These are phyloP conservation scores for Liasis olivaceus DNA, from an alignment of 2,797 vertebrate genomes.

Conservation along the genomic window DNA sequence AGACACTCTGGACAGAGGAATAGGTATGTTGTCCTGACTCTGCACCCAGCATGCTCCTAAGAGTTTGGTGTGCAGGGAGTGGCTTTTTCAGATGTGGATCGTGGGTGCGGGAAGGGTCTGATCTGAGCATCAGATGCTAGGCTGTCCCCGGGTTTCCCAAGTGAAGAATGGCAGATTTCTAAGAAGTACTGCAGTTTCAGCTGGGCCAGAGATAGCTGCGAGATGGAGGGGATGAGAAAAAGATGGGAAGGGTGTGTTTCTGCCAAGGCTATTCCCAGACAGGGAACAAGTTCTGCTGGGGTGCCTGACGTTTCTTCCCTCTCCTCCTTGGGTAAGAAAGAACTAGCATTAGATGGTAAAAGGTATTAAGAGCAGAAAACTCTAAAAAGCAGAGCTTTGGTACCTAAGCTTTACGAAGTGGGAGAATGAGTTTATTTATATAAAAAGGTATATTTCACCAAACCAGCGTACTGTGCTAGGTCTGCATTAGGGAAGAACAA, in stretches of 20 bases:
- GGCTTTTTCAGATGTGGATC: accelerated
- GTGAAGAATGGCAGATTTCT: neutral
- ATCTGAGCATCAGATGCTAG: too few species aligned
- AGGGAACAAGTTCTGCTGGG: neutral
- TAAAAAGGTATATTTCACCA: neutral
- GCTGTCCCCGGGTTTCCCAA: neutral
- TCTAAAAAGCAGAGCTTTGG: neutral
- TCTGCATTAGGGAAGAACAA: too few species aligned
- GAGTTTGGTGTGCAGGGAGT: neutral
- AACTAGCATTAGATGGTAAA: too few species aligned
- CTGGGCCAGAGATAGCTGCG: neutral
- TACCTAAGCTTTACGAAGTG: neutral
- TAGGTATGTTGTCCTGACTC: conserved; percentile 76
- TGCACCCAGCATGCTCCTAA: too few species aligned
- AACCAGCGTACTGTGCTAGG: too few species aligned
- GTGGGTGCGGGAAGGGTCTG: neutral
- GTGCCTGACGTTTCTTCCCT: neutral
- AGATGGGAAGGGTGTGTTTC: neutral
- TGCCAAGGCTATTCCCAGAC: neutral
- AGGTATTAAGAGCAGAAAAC: neutral
- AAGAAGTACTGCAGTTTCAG: neutral
- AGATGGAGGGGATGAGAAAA: neutral
- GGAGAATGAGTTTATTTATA: neutral
- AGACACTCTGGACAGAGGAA: conserved; percentile 89
- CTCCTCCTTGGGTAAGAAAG: neutral